A percentile compares a stretch with the other conserved stretches of the same genome.
These are phyloP conservation scores for Sesia apiformis DNA, from an alignment of 2,888 invertebrate species.

Conservation along the genomic window DNA sequence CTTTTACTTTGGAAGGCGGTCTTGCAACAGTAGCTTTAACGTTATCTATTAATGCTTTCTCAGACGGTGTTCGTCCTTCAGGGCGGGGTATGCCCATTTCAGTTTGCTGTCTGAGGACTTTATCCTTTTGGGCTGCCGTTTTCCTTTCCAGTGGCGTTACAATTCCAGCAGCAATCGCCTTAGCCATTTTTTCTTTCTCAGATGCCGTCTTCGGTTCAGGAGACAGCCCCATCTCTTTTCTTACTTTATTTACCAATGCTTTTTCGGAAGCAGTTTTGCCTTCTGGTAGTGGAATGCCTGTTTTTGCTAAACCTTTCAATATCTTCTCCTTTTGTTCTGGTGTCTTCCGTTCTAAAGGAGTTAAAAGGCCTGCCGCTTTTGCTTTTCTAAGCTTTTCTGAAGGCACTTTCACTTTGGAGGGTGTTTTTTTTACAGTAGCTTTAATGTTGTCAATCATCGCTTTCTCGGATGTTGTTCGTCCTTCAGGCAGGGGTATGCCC, in stretches of 20 bases:
- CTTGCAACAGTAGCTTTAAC: not conserved
- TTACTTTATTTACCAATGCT: slow-evolving; percentile 11
- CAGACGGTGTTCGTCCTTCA: slow-evolving; percentile 14
- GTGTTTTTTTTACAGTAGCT: not conserved
- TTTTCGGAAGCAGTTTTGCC: slow-evolving; percentile 21
- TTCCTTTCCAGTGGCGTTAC: slow-evolving; percentile 28
- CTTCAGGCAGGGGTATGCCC: slow-evolving; percentile 20
- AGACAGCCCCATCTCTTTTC: slow-evolving; percentile 7
- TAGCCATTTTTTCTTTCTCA: slow-evolving; percentile 19
- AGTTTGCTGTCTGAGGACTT: slow-evolving; percentile 12
- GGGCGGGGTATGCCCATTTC: slow-evolving; percentile 15
- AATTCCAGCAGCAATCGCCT: slow-evolving; percentile 22
- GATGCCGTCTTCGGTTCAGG: slow-evolving; percentile 10
- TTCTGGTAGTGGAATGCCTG: slow-evolving; percentile 16
- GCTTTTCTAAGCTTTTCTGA: slow-evolving; percentile 16
- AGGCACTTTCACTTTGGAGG: slow-evolving; percentile 3
- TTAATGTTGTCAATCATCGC: slow-evolving; percentile 17
- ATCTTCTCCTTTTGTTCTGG: slow-evolving; percentile 28
- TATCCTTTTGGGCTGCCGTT: slow-evolving; percentile 17
- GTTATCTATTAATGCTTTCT: slow-evolving; percentile 14
- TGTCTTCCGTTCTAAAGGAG: slow-evolving; percentile 16
- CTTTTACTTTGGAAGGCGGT: slow-evolving; percentile 1
- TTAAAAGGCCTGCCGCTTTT: slow-evolving; percentile 16
- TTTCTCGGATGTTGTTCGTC: slow-evolving; percentile 18
- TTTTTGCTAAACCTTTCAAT: slow-evolving; percentile 22